These are phyloP conservation scores for Cepaea hortensis DNA, from an alignment of 2,888 invertebrate genomes.

Conservation along the genomic window DNA sequence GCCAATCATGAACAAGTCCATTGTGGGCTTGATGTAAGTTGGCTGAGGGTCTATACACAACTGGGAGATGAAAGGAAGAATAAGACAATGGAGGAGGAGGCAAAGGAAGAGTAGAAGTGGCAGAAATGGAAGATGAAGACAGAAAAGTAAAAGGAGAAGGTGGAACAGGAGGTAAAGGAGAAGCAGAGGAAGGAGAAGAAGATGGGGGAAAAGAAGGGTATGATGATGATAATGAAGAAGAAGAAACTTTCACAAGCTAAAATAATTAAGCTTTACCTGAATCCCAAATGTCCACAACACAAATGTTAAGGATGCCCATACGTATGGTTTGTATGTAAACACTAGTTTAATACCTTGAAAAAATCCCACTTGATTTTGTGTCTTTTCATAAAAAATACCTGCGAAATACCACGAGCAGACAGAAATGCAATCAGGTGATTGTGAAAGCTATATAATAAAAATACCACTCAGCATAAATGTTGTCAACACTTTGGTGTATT, in stretches of 20 bases:
- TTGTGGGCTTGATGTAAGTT: no score
- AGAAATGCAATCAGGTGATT: not conserved
- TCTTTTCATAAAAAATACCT: conserved; percentile 37
- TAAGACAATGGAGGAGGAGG: not conserved
- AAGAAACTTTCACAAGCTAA: no score
- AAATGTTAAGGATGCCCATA: conserved; percentile 63
- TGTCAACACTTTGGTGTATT: not conserved
- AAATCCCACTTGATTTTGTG: conserved; percentile 53
- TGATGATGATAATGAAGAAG: no score
- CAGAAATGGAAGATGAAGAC: not conserved
- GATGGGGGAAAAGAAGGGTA: no score
- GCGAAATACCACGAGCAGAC: not conserved
- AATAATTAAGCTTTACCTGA: conserved; percentile 56
- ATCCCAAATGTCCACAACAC: conserved; percentile 69
- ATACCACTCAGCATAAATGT: not conserved
- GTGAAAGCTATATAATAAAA: not conserved
- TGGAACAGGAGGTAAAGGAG: no score
- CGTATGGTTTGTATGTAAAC: conserved; percentile 67
- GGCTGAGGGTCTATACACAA: no score
- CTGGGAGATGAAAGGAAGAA: no score
- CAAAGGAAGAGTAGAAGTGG: no score
- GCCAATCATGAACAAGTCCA: no score
- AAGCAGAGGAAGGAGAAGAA: no score
- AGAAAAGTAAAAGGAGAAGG: not conserved
- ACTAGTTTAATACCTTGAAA: conserved; percentile 63